A percentile compares a stretch with the other conserved stretches of the same genome.
These are phyloP conservation scores for Rhabdornis inornatus DNA, from an alignment of 2,113 vertebrate genomes.

Conservation along the genomic window DNA sequence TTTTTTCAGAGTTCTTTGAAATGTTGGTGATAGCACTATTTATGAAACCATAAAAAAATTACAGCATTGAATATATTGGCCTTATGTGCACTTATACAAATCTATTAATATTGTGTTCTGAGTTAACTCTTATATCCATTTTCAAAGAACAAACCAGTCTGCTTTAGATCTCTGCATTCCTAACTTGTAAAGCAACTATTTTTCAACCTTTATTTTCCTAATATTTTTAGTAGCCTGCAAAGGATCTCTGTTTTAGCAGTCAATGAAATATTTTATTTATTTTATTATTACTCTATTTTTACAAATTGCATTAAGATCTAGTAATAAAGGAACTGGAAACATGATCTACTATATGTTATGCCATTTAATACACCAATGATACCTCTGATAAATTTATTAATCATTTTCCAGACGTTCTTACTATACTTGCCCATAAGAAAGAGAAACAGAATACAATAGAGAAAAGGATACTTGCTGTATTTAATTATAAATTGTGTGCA, in stretches of 20 bases:
- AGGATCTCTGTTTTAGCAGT: not conserved
- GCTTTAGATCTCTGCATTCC: not conserved
- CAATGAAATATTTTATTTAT: not conserved
- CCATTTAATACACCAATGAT: not conserved
- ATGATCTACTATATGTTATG: not conserved
- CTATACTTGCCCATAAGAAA: not conserved
- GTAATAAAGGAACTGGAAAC: not conserved
- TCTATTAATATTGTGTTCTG: constrained; percentile 53
- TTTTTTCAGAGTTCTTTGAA: constrained; percentile 63
- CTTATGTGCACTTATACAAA: constrained; percentile 56
- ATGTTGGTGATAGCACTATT: constrained; percentile 69
- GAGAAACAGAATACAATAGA: not conserved
- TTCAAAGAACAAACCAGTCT: constrained; percentile 23
- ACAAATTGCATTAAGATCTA: not conserved
- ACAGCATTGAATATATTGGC: constrained; percentile 62
- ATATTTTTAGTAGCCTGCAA: not conserved
- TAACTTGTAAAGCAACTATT: not conserved
- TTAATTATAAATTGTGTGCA: not conserved
- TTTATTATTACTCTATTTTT: not conserved
- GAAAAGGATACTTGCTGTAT: not conserved
- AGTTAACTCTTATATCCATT: constrained; percentile 17
- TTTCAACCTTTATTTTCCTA: not conserved
- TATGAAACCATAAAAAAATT: constrained; percentile 69
- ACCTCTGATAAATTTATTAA: not conserved
- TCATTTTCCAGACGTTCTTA: not conserved